Evolutionary conservation across 2,888 invertebrate genomes (phyloP).

Genomic region (Brachylomia viminalis): DNA sequence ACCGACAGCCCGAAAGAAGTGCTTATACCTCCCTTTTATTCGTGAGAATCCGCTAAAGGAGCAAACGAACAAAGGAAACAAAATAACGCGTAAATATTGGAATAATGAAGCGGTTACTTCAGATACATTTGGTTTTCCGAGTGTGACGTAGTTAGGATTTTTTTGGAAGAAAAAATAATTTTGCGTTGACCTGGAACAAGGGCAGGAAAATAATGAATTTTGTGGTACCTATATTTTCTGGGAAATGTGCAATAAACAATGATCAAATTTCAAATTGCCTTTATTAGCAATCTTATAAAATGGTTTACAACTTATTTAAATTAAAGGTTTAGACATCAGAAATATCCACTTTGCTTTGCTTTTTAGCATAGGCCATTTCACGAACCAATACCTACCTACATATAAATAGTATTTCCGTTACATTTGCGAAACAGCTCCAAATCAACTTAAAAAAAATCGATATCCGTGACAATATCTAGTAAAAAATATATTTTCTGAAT

Average conservation of each 20-base stretch:
- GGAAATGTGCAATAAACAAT: neutral
- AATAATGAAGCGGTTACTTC: slow-evolving; percentile 40
- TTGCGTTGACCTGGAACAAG: neutral
- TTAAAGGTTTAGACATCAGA: neutral
- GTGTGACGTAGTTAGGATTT: too few relatives aligned
- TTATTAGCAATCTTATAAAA: neutral
- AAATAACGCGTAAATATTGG: slow-evolving; percentile 22
- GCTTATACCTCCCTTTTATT: slow-evolving; percentile 63
- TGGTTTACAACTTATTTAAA: neutral
- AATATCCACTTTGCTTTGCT: neutral
- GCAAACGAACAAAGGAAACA: slow-evolving; percentile 46
- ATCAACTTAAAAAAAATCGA: neutral
- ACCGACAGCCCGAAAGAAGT: slow-evolving; percentile 57
- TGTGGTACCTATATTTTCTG: too few relatives aligned
- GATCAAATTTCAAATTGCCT: neutral
- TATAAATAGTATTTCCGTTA: neutral
- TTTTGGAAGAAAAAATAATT: neutral
- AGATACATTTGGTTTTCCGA: slow-evolving; percentile 16
- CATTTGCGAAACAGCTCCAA: neutral
- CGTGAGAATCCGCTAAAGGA: slow-evolving; percentile 37
- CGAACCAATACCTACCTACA: neutral
- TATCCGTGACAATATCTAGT: neutral
- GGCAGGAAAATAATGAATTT: neutral
- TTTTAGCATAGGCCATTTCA: neutral
- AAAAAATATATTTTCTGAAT: slow-evolving; percentile 16